Evolutionary conservation across 1,140 invertebrate species (phyloP), one percentile per base, ranked within the genome.

Genomic region (Himalopsyche phryganea): DNA sequence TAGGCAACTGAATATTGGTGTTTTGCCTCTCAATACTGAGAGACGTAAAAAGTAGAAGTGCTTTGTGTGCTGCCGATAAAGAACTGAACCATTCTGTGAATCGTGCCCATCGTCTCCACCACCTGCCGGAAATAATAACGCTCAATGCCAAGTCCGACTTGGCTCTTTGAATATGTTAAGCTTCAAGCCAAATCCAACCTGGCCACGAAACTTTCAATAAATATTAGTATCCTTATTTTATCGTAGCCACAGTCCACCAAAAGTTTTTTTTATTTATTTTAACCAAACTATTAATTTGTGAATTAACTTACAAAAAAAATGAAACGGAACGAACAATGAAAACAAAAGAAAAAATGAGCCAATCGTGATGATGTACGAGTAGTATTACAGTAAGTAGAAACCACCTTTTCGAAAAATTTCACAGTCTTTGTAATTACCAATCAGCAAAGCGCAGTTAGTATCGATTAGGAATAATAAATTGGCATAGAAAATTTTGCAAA

Each of bases 41-140:
- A 79, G 65, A 81, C 80, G 73, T 81, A 81, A 80, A 81, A 81
- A 70, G 80, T 81, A 66, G 80, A 80, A 51, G 74, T 79, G 75
- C 77, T 78, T 71, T 79, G 75, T 61, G 77, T 73, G 64, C 77
- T 76, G 74, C 78, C 79, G 70, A 79, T 74, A 79, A 81, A 80
- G 75, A 80, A 80, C 64, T 80, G 78, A 69, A 80, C 78, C 76
- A 80, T 75, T 78, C 76, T 72, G 73, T 78, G 75, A 69, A 79
- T 79, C 70, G 75, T 77, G 73, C 71, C 77, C 69, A 77, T 74
- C 72, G 75, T 73, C 79, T 79, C 79, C 75, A 73, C 73, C 73
- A 79, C 78, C 75, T 77, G 78, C 74, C 72, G 71, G 76, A 79
- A 74, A 78, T 76, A 68, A 78, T 71, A 74, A 54, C 42, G 52